Evolutionary conservation across 1,140 invertebrate species (phyloP).

Genomic region (Achatina immaculata): DNA sequence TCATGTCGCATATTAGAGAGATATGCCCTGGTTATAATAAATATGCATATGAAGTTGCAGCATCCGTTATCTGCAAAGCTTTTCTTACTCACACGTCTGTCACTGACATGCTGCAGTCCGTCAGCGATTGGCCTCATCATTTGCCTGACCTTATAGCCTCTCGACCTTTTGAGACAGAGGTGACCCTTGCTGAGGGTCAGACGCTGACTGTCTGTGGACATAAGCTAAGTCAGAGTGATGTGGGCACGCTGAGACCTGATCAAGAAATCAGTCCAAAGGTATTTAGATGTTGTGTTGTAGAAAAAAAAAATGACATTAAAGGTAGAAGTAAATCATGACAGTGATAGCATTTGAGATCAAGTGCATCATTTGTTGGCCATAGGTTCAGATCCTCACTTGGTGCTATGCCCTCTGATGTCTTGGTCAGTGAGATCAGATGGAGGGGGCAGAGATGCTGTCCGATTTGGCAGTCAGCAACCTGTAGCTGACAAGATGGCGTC

Average conservation of each 20-base stretch:
- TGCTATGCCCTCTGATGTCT: no score
- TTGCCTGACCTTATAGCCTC: constrained; percentile 3
- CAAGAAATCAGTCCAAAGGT: constrained; percentile 21
- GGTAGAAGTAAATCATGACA: no score
- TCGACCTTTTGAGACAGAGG: background rate
- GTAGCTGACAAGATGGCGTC: no score
- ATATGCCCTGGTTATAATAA: background rate
- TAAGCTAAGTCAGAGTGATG: constrained; percentile 20
- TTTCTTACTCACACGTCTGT: background rate
- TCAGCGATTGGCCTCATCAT: constrained; percentile 19
- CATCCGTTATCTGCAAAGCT: background rate
- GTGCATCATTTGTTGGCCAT: no score
- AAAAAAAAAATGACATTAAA: no score
- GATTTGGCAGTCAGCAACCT: no score
- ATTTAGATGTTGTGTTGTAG: background rate
- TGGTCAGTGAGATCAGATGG: no score
- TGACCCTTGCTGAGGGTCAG: background rate
- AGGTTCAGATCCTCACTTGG: no score
- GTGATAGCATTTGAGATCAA: no score
- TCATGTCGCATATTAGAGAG: background rate
- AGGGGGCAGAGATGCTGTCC: no score
- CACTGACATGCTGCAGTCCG: background rate
- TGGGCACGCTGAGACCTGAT: constrained; percentile 6
- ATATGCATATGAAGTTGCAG: constrained; percentile 17
- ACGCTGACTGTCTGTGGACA: constrained; percentile 9